phyloP scores from a whole-genome alignment of 1,140 invertebrate species.

The Drosophila truncata region DNA sequence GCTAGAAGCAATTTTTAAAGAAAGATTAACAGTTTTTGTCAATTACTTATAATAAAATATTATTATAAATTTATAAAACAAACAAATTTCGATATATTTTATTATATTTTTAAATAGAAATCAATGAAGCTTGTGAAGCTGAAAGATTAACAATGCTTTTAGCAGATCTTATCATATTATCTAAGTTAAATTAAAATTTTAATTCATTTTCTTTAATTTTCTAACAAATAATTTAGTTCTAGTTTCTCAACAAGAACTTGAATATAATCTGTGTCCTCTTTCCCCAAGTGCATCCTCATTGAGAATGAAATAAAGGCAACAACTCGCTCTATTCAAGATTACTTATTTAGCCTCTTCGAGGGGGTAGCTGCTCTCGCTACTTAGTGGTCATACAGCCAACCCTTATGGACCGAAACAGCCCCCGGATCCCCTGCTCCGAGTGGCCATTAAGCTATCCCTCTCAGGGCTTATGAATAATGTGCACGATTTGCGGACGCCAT shows the following conservation, averaged over 20 bases:
- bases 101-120: too few relatives aligned
- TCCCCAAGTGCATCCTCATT: background rate
- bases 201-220: too few relatives aligned
- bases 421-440: conserved; percentile 7
- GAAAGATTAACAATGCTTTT: too few relatives aligned
- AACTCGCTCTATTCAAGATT: conserved; percentile 18
- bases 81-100: too few relatives aligned
- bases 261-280: background rate
- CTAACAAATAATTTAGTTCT: too few relatives aligned
- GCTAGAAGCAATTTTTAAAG: too few relatives aligned
- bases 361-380: conserved; percentile 14
- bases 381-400: conserved; percentile 1
- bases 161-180: too few relatives aligned
- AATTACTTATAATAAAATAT: too few relatives aligned
- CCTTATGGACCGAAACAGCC: conserved; percentile 7
- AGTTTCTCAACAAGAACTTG: background rate
- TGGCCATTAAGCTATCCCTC: conserved; percentile 68
- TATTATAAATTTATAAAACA: too few relatives aligned
- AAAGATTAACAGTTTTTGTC: too few relatives aligned
- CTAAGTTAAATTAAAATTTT: too few relatives aligned
- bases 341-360: conserved; percentile 35
- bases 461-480: conserved; percentile 78
- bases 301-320: conserved; percentile 15
- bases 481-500: conserved; percentile 79
- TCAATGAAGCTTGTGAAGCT: too few relatives aligned